Conservation (phyloP, 1,140 invertebrate genomes). For the Eriosoma lanigerum region DNA sequence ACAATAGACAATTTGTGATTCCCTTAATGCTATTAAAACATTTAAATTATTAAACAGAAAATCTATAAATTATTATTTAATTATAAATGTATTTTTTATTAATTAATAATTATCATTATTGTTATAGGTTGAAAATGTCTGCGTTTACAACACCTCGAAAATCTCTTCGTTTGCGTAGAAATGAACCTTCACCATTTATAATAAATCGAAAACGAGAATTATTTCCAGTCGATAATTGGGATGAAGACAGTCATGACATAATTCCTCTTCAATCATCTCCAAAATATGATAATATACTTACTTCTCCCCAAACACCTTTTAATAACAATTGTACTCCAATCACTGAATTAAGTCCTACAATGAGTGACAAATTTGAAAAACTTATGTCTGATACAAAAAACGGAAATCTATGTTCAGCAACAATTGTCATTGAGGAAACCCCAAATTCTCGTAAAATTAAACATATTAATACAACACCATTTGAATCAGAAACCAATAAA, state of each 20-base stretch:
- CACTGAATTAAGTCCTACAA: constrained; percentile 38
- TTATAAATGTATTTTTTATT: no score
- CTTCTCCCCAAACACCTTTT: neutral
- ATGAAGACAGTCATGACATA: constrained; percentile 47
- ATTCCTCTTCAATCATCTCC: constrained; percentile 33
- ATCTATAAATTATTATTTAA: no score
- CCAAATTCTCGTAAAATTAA: constrained; percentile 31
- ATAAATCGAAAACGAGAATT: constrained; percentile 21
- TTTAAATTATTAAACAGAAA: no score
- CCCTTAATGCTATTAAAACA: no score
- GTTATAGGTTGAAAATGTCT: constrained; percentile 28
- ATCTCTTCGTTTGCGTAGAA: constrained; percentile 31
- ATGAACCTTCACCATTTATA: constrained; percentile 39
- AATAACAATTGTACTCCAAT: constrained; percentile 24
- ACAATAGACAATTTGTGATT: no score
- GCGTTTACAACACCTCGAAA: constrained; percentile 40
- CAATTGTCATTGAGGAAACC: constrained; percentile 43
- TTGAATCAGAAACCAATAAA: constrained; percentile 37
- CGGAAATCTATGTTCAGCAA: constrained; percentile 7
- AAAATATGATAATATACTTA: constrained; percentile 9
- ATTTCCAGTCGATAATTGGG: constrained; percentile 43
- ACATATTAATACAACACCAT: constrained; percentile 33
- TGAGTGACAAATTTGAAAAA: constrained; percentile 47
- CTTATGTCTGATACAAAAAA: constrained; percentile 39
- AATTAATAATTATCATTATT: neutral